Percentiles rank a stretch among this genome's conserved stretches.
Conservation (phyloP, 2,797 vertebrate species). For the Sebastes matsubarae region DNA sequence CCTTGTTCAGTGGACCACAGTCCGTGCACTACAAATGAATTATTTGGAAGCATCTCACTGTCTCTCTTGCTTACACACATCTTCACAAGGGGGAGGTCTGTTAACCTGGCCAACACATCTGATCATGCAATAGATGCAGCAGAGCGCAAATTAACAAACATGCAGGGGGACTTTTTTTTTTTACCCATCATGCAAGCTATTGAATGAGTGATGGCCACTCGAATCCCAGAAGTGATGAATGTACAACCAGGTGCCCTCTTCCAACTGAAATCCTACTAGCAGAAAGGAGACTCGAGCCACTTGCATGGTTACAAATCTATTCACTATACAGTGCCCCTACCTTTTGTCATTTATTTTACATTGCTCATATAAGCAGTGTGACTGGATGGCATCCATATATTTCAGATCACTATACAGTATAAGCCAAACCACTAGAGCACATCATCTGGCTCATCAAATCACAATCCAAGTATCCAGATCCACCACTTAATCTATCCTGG, state of each 20-base stretch:
- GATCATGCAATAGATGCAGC: conserved; percentile 5
- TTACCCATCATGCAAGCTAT: neutral
- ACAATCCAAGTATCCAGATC: conserved; percentile 45
- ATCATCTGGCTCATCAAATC: conserved; percentile 63
- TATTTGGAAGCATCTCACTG: conserved; percentile 4
- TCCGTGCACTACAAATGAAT: conserved; percentile 8
- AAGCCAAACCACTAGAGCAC: conserved; percentile 40
- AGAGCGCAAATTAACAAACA: conserved; percentile 11
- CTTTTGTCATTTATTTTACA: conserved; percentile 20
- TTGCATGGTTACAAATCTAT: neutral
- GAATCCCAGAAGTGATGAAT: conserved; percentile 23
- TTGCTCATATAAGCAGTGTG: conserved; percentile 10
- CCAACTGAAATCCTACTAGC: neutral
- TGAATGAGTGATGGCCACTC: conserved; percentile 5
- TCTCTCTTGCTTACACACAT: conserved; percentile 8
- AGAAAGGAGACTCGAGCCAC: neutral
- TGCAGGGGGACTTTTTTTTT: neutral
- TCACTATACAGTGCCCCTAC: neutral
- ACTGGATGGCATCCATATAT: conserved; percentile 21
- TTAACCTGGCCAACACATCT: neutral
- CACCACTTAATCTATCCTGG: conserved; percentile 43
- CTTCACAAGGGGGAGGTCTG: neutral
- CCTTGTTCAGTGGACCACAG: conserved; percentile 2
- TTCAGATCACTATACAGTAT: conserved; percentile 27
- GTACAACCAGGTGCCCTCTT: conserved; percentile 7